Evolutionary conservation across 2,113 vertebrate genomes (phyloP), one percentile per base, ranked within the genome.

Genomic region (Nesogale talazaci): DNA sequence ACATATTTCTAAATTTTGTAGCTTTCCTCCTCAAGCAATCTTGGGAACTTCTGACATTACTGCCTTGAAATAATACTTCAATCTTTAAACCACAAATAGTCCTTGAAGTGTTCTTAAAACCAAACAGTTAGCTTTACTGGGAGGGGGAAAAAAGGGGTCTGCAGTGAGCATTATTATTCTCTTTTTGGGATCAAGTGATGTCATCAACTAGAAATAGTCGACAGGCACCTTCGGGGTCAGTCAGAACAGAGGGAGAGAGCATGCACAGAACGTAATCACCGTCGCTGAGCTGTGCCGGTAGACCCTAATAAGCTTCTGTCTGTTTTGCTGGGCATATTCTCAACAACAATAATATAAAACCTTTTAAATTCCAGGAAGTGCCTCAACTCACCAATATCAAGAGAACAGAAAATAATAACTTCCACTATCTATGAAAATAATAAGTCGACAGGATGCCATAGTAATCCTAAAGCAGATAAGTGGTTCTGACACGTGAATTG

Each of bases 21-120:
- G 2, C 46, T 46, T 74, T 92, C 65, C 90, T 86, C 17, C 61
- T 90, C 23, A 70, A 86, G 79, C 65, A 88, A 77, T 67, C 42
- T 72, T 70, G 31, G 40, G 22, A 6, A 72, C 34, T 72, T 2
- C 34, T 70, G n/a, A 34, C n/a, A 70, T n/a, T 70, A 69, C 15
- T 69, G 31, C 31, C n/a, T 17, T 72, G 34, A 72, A 20, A 36
- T 36, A 20, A 72, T 36, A 7, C 20, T 20, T 38, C 34, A 36
- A 72, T 9, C 22, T 61, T 61, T 20, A 61, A 61, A 19, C 59
- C 16, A 61, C 22, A 23, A 61, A 20, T 23, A 2, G 17, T 19
- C 22, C 59, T 61, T 61, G 22, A 61, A 23, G 16, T 61, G 16
- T 14, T 23, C 22, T 61, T 61, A 61, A 61, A 61, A 61, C 67